These are phyloP conservation scores for Tachuris rubrigastra DNA, from an alignment of 2,113 vertebrate genomes.

Conservation along the genomic window DNA sequence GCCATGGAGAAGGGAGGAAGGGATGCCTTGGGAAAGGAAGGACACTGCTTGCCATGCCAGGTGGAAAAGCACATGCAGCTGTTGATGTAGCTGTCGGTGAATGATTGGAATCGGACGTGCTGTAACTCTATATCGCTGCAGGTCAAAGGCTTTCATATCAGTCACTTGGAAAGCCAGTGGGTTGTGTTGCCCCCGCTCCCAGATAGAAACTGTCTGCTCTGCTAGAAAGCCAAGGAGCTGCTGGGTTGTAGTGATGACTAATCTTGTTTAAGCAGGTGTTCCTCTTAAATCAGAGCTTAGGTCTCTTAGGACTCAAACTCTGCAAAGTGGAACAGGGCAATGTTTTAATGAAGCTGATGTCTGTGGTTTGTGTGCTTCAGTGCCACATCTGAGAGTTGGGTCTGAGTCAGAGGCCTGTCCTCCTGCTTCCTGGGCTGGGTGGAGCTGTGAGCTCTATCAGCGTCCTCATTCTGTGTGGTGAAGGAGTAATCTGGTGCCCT, in stretches of 20 bases:
- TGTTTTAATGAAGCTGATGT: slow-evolving; percentile 33
- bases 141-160: slow-evolving; percentile 37
- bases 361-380: slow-evolving; percentile 21
- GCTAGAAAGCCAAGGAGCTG: neutral
- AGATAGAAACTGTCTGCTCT: neutral
- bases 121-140: slow-evolving; percentile 8
- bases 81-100: neutral
- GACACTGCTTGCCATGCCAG: neutral
- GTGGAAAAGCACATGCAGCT: neutral
- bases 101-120: neutral
- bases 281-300: slow-evolving; percentile 2
- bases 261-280: slow-evolving; percentile 47
- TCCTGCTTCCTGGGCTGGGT: slow-evolving; percentile 37
- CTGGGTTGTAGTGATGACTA: slow-evolving; percentile 6
- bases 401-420: slow-evolving; percentile 36
- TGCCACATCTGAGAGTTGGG: slow-evolving; percentile 41
- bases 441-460: slow-evolving; percentile 10
- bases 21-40: neutral
- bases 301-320: neutral
- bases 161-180: neutral
- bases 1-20: neutral
- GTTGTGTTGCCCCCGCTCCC: neutral
- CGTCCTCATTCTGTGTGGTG: neutral
- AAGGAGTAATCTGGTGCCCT: neutral
- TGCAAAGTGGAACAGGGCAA: neutral